Evolutionary conservation across 2,888 invertebrate species (phyloP).

Genomic region (Chrysolina haemoptera): DNA sequence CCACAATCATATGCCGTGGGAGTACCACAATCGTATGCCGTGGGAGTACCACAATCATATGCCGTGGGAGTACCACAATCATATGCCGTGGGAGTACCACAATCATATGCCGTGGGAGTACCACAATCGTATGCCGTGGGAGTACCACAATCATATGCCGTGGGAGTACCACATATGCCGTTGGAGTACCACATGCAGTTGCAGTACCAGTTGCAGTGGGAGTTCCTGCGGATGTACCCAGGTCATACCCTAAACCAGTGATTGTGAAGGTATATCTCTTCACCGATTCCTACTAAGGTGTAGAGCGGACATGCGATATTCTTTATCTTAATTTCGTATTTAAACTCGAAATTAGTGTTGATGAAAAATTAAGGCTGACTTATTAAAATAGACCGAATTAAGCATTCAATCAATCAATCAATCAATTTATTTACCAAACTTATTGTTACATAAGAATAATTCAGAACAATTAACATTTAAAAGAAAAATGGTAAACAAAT

Average conservation of each 20-base stretch:
- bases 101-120: conserved; percentile 36
- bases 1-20: conserved; percentile 36
- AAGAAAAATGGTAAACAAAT: no score
- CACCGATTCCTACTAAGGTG: no score
- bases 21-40: conserved; percentile 39
- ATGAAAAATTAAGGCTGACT: no score
- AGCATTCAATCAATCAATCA: no score
- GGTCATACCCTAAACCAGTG: conserved; percentile 53
- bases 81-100: conserved; percentile 39
- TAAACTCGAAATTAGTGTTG: no score
- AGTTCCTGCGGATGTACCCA: conserved; percentile 57
- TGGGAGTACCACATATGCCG: conserved; percentile 36
- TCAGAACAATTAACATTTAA: no score
- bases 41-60: conserved; percentile 39
- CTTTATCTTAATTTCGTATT: no score
- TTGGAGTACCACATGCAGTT: no score
- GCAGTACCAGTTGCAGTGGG: conserved; percentile 32
- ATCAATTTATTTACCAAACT: no score
- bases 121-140: conserved; percentile 39
- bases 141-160: conserved; percentile 37
- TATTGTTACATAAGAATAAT: no score
- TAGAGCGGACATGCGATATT: no score
- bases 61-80: conserved; percentile 34
- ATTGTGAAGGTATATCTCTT: conserved; percentile 50
- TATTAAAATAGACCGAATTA: no score